Evolutionary conservation across 92 coral and sea anemone genomes (phyloP), one percentile per base, ranked within the genome.

Genomic region (Paragorgia papillata): DNA sequence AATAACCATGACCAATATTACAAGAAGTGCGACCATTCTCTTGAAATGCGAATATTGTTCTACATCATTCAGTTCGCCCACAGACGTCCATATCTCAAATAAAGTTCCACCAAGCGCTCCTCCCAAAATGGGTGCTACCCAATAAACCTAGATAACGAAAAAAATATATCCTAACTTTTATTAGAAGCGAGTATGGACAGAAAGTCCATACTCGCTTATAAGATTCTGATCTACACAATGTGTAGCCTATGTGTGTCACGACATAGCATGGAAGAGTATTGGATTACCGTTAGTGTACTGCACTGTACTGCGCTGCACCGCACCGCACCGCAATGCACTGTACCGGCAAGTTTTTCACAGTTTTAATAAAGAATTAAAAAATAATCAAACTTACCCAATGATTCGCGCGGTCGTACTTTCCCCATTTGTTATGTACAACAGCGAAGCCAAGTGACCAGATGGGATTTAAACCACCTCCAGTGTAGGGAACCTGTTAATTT

Each of bases 11-110:
- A 71, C 25, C 39, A 71, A 58, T 0, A 71, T 40, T 19, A 71
- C 49, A 37, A 71, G 33, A 17, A 71, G 32, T 1, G 78, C 62
- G 1, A 71, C 78, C 78, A 71, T 71, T 53, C 78, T 27, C 27
- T 55, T 71, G 51, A 71, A 71, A 71, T 71, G 78, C 19, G 61
- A 18, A 71, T 55, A 71, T n/a, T 50, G 63, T 20, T 53, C 64
- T 0, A 51, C 9, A 17, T 71, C 78, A 34, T 51, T 54, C 29
- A 71, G 53, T 21, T 71, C 64, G 48, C 78, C 17, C 17, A 50
- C 62, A 3, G 63, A 30, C 26, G 49, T 71, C 78, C 78, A 71
- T 14, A 71, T 55, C 43, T 71, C 78, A 25, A 28, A 71, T 17
- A 71, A 10, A 9, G 57, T 71, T 6, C 64, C 78, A n/a, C 78